These are phyloP conservation scores for Caenorhabditis imperialis DNA, from an alignment of 2,888 invertebrate genomes.

Conservation along the genomic window DNA sequence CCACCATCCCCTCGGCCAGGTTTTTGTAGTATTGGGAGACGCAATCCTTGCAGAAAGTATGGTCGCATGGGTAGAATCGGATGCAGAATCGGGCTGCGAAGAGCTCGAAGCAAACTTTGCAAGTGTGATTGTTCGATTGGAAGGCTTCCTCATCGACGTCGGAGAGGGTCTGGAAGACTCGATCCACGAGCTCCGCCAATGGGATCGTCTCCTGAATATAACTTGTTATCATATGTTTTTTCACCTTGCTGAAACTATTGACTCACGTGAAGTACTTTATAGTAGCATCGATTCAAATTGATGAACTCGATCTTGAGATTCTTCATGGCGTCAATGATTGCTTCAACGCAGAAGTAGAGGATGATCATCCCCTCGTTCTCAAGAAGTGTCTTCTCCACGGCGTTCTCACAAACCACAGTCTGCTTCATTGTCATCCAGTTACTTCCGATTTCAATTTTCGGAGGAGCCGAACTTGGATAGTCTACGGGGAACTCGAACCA, in stretches of 20 bases:
- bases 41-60: slow-evolving; percentile 83
- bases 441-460: neutral
- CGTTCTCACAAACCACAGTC: neutral
- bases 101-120: slow-evolving; percentile 81
- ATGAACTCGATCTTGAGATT: neutral
- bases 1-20: neutral
- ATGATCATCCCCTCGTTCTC: slow-evolving; percentile 25
- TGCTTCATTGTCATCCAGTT: slow-evolving; percentile 9
- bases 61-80: slow-evolving; percentile 81
- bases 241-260: neutral
- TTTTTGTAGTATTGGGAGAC: slow-evolving; percentile 80
- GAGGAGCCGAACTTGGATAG: slow-evolving; percentile 1
- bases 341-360: slow-evolving; percentile 26
- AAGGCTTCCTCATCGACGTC: neutral
- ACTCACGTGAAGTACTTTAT: neutral
- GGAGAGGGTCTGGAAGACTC: too few species aligned
- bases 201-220: neutral
- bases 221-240: neutral
- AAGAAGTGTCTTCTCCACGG: neutral
- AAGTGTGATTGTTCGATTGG: neutral
- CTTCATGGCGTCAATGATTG: slow-evolving; percentile 11
- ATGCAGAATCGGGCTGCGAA: slow-evolving; percentile 80
- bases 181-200: too few species aligned
- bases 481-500: neutral
- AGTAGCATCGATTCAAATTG: neutral